Conservation (phyloP, 1,140 invertebrate genomes). For the Drosophila prosaltans region DNA sequence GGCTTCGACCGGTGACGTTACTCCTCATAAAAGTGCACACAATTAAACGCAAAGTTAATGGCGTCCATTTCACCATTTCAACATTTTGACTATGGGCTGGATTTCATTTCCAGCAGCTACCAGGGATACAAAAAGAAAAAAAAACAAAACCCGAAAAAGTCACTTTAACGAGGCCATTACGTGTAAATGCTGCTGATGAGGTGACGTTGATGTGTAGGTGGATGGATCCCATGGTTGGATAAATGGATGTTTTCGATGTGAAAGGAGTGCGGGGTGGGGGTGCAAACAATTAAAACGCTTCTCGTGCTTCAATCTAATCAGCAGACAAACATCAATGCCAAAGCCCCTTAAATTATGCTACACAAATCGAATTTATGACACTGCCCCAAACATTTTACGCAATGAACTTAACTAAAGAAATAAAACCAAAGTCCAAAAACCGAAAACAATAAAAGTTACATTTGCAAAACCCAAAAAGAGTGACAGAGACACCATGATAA, state of each 20-base stretch:
- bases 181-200: conserved; percentile 83
- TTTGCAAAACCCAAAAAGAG: conserved; percentile 31
- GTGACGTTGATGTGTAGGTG: conserved; percentile 67
- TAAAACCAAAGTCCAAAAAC: conserved; percentile 74
- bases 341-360: conserved; percentile 76
- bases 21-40: conserved; percentile 79
- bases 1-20: conserved; percentile 12
- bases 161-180: conserved; percentile 79
- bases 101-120: conserved; percentile 43
- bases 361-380: conserved; percentile 83
- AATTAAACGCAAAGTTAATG: conserved; percentile 82
- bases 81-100: conserved; percentile 30
- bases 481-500: not conserved
- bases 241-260: no score
- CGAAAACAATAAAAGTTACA: conserved; percentile 81
- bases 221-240: no score
- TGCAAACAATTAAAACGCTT: conserved; percentile 65
- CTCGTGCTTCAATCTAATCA: conserved; percentile 72
- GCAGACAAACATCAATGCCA: conserved; percentile 62
- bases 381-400: conserved; percentile 26
- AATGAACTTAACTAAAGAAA: conserved; percentile 55
- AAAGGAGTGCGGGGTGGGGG: not conserved
- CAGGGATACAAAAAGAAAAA: not conserved
- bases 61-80: conserved; percentile 47
- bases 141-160: conserved; percentile 36